A percentile compares a stretch with the other conserved stretches of the same genome.
Conservation (phyloP, 2,888 invertebrate species). For the Drosophila imparisetae region DNA sequence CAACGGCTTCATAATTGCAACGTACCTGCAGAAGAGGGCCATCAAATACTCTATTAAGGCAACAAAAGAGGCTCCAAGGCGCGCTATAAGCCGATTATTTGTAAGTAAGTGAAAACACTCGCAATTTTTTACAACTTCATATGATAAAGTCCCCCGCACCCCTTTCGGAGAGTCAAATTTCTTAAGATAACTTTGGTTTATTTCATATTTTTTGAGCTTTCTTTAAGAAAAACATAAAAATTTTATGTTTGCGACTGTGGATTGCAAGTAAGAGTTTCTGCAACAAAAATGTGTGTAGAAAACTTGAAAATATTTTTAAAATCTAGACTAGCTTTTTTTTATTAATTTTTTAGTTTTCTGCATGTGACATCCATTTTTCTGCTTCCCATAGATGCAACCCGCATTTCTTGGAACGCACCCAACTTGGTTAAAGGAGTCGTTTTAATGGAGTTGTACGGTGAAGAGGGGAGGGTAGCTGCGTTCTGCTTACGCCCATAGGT, state of each 20-base stretch:
- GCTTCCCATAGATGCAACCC: neutral
- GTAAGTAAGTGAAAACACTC: neutral
- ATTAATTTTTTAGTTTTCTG: neutral
- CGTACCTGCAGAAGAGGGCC: slow-evolving; percentile 89
- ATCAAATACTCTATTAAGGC: slow-evolving; percentile 22
- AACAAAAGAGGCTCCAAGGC: slow-evolving; percentile 1
- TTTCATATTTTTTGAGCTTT: neutral
- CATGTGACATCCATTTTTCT: neutral
- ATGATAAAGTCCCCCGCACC: neutral
- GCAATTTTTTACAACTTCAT: neutral
- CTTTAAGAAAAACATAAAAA: neutral
- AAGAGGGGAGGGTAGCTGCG: neutral
- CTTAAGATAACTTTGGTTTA: neutral
- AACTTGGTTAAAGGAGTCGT: neutral
- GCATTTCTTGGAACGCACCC: neutral
- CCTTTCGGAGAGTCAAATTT: neutral
- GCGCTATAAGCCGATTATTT: slow-evolving; percentile 16
- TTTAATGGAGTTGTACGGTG: neutral
- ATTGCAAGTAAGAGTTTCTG: neutral
- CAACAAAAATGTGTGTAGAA: neutral
- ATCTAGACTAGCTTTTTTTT: neutral
- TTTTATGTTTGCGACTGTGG: fast-evolving
- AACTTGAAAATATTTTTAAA: neutral
- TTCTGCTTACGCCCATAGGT: neutral
- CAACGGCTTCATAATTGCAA: slow-evolving; percentile 97